Conservation (phyloP, 2,797 vertebrate genomes). For the Eidolon dupreanum region DNA sequence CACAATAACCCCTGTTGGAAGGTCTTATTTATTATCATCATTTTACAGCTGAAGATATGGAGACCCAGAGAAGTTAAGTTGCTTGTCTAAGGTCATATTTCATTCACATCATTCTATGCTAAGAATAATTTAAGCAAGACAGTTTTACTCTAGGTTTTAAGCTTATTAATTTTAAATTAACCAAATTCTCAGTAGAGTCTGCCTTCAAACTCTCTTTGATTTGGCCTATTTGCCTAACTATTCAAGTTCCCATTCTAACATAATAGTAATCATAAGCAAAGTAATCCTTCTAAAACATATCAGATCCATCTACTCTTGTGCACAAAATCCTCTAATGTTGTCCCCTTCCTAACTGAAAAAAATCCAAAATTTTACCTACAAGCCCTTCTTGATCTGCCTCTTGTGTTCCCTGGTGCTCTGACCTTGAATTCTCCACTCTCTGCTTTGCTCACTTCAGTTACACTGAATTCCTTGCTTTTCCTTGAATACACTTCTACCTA, state of each 20-base stretch:
- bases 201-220: neutral
- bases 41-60: neutral
- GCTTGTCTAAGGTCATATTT: neutral
- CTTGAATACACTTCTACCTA: neutral
- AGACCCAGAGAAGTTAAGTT: neutral
- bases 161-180: neutral
- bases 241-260: neutral
- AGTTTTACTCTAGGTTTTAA: neutral
- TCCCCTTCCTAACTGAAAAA: neutral
- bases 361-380: neutral
- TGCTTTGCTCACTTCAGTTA: neutral
- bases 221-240: neutral
- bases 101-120: neutral
- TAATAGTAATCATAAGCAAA: neutral
- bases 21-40: neutral
- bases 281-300: neutral
- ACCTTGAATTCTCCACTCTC: neutral
- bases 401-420: neutral
- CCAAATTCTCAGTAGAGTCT: neutral
- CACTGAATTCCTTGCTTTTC: neutral
- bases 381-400: neutral
- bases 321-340: neutral
- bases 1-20: neutral
- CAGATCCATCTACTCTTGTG: neutral
- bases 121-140: neutral